These are phyloP conservation scores for Albula glossodonta DNA, from an alignment of 2,113 vertebrate species.

Conservation along the genomic window DNA sequence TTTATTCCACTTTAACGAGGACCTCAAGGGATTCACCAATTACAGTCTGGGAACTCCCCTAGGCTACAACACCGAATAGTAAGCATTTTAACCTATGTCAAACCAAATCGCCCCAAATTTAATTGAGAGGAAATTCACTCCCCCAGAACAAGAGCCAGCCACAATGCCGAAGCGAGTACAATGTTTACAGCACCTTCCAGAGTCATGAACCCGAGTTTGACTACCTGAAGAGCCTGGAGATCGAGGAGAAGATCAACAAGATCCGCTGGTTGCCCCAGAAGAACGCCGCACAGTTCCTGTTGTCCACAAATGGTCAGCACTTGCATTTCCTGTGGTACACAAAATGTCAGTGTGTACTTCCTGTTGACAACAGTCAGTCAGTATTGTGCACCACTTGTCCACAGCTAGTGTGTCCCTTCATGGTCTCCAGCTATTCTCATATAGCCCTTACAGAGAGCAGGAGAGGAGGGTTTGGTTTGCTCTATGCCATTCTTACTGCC, in stretches of 20 bases:
- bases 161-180: constrained; percentile 95
- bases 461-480: too few relatives aligned
- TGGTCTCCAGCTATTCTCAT: too few relatives aligned
- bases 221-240: constrained; percentile 99
- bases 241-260: constrained; percentile 99
- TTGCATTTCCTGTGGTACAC: not conserved
- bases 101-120: not conserved
- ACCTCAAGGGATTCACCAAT: too few relatives aligned
- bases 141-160: constrained; percentile 89
- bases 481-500: too few relatives aligned
- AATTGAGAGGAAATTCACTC: constrained; percentile 13
- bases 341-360: not conserved
- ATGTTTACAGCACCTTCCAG: constrained; percentile 99
- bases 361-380: not conserved
- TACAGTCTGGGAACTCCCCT: too few relatives aligned
- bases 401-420: too few relatives aligned
- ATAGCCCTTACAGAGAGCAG: too few relatives aligned
- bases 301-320: constrained; percentile 93
- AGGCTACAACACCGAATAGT: too few relatives aligned
- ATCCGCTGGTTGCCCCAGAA: constrained; percentile 98
- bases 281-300: constrained; percentile 96
- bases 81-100: too few relatives aligned
- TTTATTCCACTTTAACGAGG: too few relatives aligned
- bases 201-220: constrained; percentile 98
- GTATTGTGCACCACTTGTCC: not conserved